These are phyloP conservation scores for Sebastes oblongus DNA, from an alignment of 2,797 vertebrate genomes.

Conservation along the genomic window DNA sequence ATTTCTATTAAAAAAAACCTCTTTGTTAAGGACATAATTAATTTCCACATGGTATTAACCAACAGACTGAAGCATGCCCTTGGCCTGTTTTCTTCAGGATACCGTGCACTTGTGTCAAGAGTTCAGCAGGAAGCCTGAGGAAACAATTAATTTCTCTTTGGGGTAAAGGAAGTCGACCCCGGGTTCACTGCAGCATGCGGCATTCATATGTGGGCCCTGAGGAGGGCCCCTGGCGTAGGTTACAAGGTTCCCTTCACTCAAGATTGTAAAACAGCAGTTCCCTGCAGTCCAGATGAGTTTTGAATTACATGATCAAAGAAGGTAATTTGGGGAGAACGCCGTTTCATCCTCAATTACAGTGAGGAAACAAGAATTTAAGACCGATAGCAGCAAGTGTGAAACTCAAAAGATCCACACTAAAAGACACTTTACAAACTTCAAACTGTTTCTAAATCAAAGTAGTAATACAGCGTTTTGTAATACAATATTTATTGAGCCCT, in stretches of 20 bases:
- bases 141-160: slow-evolving; percentile 50
- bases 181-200: slow-evolving; percentile 25
- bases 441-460: background rate
- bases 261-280: slow-evolving; percentile 40
- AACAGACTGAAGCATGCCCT: background rate
- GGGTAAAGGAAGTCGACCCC: slow-evolving; percentile 19
- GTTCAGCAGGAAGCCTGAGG: slow-evolving; percentile 40
- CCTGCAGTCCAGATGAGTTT: slow-evolving; percentile 8
- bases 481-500: background rate
- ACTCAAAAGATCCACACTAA: background rate
- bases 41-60: background rate
- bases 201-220: slow-evolving; percentile 50
- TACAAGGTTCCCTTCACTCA: slow-evolving; percentile 23
- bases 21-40: background rate
- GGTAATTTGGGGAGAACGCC: slow-evolving; percentile 22
- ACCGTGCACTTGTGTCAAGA: background rate
- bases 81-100: background rate
- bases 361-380: background rate
- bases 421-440: background rate
- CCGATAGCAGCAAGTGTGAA: background rate
- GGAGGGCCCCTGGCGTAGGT: slow-evolving; percentile 32
- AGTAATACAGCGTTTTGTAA: background rate
- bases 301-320: slow-evolving; percentile 43
- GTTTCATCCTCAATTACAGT: background rate
- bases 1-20: background rate